A percentile compares a stretch with the other conserved stretches of the same genome.
phyloP scores from a whole-genome alignment of 2,888 invertebrate species.

The Sarcophaga subvicina region DNA sequence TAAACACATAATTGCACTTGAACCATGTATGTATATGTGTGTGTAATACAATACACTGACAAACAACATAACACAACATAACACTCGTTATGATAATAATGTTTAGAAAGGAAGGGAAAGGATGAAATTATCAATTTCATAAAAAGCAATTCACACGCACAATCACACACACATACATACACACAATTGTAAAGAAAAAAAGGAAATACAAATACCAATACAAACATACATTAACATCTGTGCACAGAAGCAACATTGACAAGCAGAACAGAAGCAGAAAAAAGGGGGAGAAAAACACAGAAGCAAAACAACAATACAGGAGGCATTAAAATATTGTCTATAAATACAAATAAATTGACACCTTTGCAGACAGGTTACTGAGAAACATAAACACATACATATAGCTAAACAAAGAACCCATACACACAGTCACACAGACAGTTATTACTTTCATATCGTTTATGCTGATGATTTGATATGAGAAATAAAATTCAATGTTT shows the following conservation, averaged over 20 bases:
- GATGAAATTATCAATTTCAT: constrained; percentile 44
- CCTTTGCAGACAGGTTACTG: constrained; percentile 41
- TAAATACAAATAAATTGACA: background rate
- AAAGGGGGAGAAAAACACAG: background rate
- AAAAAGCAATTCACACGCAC: constrained; percentile 12
- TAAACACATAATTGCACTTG: constrained; percentile 43
- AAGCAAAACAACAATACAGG: background rate
- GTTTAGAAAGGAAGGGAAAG: background rate
- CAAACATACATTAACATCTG: constrained; percentile 25
- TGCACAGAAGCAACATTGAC: background rate
- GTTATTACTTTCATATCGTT: background rate
- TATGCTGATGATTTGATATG: constrained; percentile 49
- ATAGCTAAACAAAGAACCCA: background rate
- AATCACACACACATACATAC: background rate
- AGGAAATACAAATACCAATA: background rate
- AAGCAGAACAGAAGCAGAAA: background rate
- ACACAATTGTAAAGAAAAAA: background rate
- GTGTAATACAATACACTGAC: background rate
- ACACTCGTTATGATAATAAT: constrained; percentile 6
- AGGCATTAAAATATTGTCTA: background rate
- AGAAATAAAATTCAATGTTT: constrained; percentile 2
- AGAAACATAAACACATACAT: background rate
- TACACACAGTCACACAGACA: background rate
- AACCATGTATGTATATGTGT: background rate
- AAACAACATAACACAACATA: background rate